Evolutionary conservation across 92 coral and sea anemone genomes (phyloP), one percentile per base, ranked within the genome.

Genomic region (Phenganax subtilis): DNA sequence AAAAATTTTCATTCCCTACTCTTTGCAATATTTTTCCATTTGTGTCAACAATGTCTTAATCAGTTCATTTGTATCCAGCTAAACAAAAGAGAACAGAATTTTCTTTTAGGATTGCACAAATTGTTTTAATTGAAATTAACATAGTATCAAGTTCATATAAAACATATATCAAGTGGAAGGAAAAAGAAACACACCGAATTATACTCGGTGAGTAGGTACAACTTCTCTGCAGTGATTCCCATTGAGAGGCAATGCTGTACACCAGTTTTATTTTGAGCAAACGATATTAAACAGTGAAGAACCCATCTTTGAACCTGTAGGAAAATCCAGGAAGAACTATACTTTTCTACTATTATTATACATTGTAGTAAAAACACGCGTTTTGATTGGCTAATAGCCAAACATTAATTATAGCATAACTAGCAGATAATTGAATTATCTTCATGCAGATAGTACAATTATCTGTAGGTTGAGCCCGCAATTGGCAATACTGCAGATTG

Each of bases 221-320:
- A 10, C 81, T 76, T 76, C 31, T 76, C 56, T 27, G 69, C 69
- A 15, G 70, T 76, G 37, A 76, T 44, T 29, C 81, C 81, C 1
- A 76, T 11, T 4, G 31, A 17, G 28, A 76, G 54, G 31, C 57
- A 29, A 76, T 57, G 81, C 44, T 30, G 27, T 25, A 55, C 69
- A 58, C 29, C 66, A 12, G 81, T 8, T 16, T 17, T 61, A 9
- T 25, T 47, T 59, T 76, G 69, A 11, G 17, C 81, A 27, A 76
- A 76, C 10, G 81, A 30, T 12, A 51, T 6, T n/a, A 76, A 27
- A 55, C 55, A 57, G 30, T 57, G 81, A 1, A 76, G 81, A 27
- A 70, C 71, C 54, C 69, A 61, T 31, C 12, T 60, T 59, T 60
- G 81, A 76, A 76, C 70, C 81, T 76, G 57, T 3, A 10, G 28